Evolutionary conservation across 2,113 vertebrate species (phyloP).

Genomic region (Corythornis vintsioides): DNA sequence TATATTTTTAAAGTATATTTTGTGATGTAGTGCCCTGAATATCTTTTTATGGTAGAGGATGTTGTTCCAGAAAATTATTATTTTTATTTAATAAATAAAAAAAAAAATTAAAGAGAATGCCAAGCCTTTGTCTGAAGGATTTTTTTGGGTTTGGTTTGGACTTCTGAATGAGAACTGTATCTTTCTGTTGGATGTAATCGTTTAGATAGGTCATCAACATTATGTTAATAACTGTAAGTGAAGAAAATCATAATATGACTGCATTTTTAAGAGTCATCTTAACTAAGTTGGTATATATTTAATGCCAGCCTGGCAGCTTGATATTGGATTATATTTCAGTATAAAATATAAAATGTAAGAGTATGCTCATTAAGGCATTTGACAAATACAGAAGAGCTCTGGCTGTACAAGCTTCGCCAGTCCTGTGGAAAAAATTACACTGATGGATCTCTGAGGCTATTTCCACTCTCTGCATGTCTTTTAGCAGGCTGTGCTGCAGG

Average conservation of each 20-base stretch:
- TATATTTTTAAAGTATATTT: not conserved
- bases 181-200: not conserved
- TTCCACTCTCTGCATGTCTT: not conserved
- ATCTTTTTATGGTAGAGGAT: not conserved
- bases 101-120: not conserved
- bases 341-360: constrained; percentile 31
- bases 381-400: not conserved
- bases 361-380: not conserved
- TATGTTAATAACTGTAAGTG: constrained; percentile 1
- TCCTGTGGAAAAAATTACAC: not conserved
- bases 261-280: constrained; percentile 24
- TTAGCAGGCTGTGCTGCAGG: not conserved
- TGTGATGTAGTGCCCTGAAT: not conserved
- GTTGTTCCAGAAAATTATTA: not conserved
- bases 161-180: not conserved
- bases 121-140: not conserved
- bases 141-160: not conserved
- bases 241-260: constrained; percentile 28
- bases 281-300: constrained; percentile 8
- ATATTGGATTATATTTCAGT: constrained; percentile 31
- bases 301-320: constrained; percentile 33
- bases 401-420: not conserved
- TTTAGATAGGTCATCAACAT: constrained; percentile 9
- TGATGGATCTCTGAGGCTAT: not conserved
- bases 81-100: not conserved